Percentiles rank a stretch among this genome's conserved stretches.
Conservation (phyloP, 2,797 vertebrate genomes). For the Sparus aurata region DNA sequence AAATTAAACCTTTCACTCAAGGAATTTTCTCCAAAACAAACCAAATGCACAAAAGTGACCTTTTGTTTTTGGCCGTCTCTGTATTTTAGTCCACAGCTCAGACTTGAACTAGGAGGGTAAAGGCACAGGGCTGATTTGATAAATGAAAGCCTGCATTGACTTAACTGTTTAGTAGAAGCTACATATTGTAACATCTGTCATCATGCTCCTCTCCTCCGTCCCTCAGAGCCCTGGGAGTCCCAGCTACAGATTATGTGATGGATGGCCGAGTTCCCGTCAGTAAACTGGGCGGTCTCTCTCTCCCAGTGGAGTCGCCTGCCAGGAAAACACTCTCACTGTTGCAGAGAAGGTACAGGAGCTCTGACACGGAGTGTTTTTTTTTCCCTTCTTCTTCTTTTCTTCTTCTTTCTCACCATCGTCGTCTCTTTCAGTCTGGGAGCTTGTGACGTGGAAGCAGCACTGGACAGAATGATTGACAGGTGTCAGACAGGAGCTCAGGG, state of each 20-base stretch:
- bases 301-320: slow-evolving; percentile 87
- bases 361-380: background rate
- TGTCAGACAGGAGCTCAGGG: slow-evolving; percentile 63
- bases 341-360: slow-evolving; percentile 76
- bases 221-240: slow-evolving; percentile 86
- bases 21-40: too few relatives aligned
- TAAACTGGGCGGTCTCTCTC: slow-evolving; percentile 86
- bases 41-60: too few relatives aligned
- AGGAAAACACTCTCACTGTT: slow-evolving; percentile 84
- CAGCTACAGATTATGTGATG: slow-evolving; percentile 90
- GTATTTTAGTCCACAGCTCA: too few relatives aligned
- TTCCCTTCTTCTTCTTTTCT: too few relatives aligned
- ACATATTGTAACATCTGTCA: background rate
- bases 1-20: too few relatives aligned
- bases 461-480: slow-evolving; percentile 77
- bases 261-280: slow-evolving; percentile 87
- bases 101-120: too few relatives aligned
- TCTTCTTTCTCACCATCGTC: background rate
- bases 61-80: too few relatives aligned
- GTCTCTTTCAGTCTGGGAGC: slow-evolving; percentile 61
- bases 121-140: too few relatives aligned
- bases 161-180: background rate
- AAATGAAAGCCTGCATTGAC: too few relatives aligned
- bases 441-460: slow-evolving; percentile 46
- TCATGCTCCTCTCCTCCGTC: background rate